A percentile compares a stretch with the other conserved stretches of the same genome.
These are phyloP conservation scores for Tylochromis polylepis DNA, from an alignment of 2,113 vertebrate genomes.

Conservation along the genomic window DNA sequence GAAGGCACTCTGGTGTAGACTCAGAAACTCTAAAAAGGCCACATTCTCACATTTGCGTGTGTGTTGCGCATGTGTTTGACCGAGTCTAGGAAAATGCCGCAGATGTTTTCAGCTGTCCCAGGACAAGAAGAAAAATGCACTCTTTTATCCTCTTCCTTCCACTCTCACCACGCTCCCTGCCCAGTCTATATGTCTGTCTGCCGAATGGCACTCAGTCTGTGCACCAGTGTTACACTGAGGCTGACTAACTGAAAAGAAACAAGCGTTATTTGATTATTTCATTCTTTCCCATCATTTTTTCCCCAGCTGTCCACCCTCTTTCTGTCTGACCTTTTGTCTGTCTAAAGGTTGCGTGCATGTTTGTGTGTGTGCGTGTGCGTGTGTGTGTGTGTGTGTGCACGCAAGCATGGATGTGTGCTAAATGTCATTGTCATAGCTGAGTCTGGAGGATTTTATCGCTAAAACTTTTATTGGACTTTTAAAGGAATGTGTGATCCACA, in stretches of 20 bases:
- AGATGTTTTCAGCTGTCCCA: conserved; percentile 48
- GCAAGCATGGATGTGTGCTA: conserved; percentile 18
- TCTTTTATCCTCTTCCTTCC: conserved; percentile 56
- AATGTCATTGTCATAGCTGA: conserved; percentile 66
- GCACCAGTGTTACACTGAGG: neutral
- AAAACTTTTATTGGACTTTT: neutral
- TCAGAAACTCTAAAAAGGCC: conserved; percentile 32
- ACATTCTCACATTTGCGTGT: conserved; percentile 6
- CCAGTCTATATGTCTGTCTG: conserved; percentile 15
- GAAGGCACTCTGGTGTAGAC: neutral
- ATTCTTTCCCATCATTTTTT: conserved; percentile 7
- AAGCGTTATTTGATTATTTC: conserved; percentile 23
- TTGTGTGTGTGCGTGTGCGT: accelerated
- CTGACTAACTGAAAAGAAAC: conserved; percentile 11
- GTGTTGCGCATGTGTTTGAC: neutral
- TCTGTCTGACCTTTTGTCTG: conserved; percentile 43
- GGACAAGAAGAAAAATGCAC: conserved; percentile 51
- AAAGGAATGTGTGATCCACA: conserved; percentile 31
- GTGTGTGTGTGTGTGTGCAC: neutral
- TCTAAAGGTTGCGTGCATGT: conserved; percentile 23
- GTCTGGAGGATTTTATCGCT: conserved; percentile 50
- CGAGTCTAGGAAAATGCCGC: conserved; percentile 50
- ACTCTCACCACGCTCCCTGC: conserved; percentile 28
- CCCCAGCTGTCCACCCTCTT: neutral
- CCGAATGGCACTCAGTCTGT: neutral